Conservation (phyloP, 2,797 vertebrate genomes). For the Notolepis coatsorum region DNA sequence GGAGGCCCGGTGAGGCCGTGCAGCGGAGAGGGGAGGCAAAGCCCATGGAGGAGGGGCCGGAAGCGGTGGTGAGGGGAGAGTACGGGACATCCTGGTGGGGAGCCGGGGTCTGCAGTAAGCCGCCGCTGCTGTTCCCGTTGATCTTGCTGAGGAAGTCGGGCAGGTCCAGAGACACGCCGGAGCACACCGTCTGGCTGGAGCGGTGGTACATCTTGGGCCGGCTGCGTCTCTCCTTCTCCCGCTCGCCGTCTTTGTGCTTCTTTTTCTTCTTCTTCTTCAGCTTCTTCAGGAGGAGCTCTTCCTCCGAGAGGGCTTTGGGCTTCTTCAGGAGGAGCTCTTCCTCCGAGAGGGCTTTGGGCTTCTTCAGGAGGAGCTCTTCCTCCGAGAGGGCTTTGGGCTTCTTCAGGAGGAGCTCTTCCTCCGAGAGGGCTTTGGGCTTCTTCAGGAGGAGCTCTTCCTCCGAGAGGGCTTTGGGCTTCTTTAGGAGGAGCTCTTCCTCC, state of each 20-base stretch:
- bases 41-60: conserved; percentile 49
- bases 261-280: conserved; percentile 99
- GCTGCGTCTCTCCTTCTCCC: conserved; percentile 88
- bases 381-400: conserved; percentile 92
- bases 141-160: conserved; percentile 71
- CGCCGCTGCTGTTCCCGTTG: conserved; percentile 63
- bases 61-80: conserved; percentile 32
- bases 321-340: conserved; percentile 95
- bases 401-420: conserved; percentile 93
- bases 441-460: too few species aligned
- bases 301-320: conserved; percentile 90
- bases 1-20: conserved; percentile 73
- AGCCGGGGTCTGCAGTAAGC: conserved; percentile 67
- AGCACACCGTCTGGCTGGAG: conserved; percentile 94
- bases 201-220: conserved; percentile 96
- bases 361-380: conserved; percentile 93
- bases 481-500: too few species aligned
- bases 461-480: too few species aligned
- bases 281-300: conserved; percentile 94
- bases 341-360: conserved; percentile 90
- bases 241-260: conserved; percentile 99
- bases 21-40: conserved; percentile 69
- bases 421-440: conserved; percentile 82
- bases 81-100: conserved; percentile 76
- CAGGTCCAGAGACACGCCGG: conserved; percentile 81